Evolutionary conservation across 2,888 invertebrate species (phyloP).

Genomic region (Brachypalpus laphriformis): DNA sequence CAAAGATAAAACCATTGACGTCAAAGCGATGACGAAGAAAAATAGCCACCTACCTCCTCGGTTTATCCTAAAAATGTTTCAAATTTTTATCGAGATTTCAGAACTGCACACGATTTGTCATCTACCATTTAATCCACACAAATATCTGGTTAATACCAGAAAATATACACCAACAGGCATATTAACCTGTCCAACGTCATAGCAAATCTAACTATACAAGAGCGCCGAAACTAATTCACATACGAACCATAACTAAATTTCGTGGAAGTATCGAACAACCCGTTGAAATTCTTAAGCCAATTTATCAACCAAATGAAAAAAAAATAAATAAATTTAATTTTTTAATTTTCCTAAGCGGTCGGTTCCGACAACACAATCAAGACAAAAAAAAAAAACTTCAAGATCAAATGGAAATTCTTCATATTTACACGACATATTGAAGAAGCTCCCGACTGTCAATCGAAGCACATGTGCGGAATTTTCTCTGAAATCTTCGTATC

Average conservation of each 20-base stretch:
- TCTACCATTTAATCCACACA: too few species aligned
- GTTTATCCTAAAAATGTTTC: too few species aligned
- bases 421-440: constrained; percentile 1
- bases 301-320: background rate
- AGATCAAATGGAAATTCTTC: background rate
- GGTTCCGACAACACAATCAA: background rate
- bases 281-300: background rate
- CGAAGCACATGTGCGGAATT: background rate
- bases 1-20: too few species aligned
- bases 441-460: constrained; percentile 5
- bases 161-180: too few species aligned
- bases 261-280: background rate
- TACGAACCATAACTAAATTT: constrained; percentile 1
- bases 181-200: too few species aligned
- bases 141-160: too few species aligned
- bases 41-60: too few species aligned
- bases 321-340: background rate
- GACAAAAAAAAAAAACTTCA: background rate
- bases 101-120: too few species aligned
- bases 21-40: too few species aligned
- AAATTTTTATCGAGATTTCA: too few species aligned
- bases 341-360: background rate
- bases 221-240: background rate
- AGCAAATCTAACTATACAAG: background rate
- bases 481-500: background rate